These are phyloP conservation scores for zebrafish (Danio rerio) DNA, from an alignment of 2,113 vertebrate species.

Conservation along the genomic window DNA sequence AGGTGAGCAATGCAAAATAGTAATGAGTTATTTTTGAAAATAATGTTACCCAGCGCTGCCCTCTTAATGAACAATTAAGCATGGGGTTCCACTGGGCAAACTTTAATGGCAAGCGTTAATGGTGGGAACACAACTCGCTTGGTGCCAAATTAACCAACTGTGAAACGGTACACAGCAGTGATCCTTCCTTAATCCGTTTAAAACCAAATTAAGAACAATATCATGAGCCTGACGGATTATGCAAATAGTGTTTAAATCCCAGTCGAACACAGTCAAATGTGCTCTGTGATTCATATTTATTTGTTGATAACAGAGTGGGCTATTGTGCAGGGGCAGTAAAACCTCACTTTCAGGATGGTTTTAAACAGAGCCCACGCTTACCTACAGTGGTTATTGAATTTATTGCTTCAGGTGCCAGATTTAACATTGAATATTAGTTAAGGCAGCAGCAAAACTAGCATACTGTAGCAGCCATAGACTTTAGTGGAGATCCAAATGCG, in stretches of 20 bases:
- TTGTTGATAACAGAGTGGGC: background rate
- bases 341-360: background rate
- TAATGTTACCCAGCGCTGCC: background rate
- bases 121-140: background rate
- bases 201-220: slow-evolving; percentile 45
- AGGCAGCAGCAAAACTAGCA: too few relatives aligned
- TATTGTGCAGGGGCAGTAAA: background rate
- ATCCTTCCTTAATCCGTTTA: slow-evolving; percentile 39
- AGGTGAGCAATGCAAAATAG: background rate
- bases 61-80: slow-evolving; percentile 36
- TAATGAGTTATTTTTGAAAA: background rate
- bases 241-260: slow-evolving; percentile 30
- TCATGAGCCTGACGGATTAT: slow-evolving; percentile 31
- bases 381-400: background rate
- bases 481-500: too few relatives aligned
- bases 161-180: slow-evolving; percentile 32
- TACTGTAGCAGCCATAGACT: too few relatives aligned
- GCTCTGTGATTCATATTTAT: slow-evolving; percentile 13
- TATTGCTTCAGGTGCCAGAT: background rate
- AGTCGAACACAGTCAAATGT: slow-evolving; percentile 24
- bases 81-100: slow-evolving; percentile 17
- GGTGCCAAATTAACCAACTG: slow-evolving; percentile 33
- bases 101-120: background rate
- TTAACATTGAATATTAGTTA: background rate
- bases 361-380: background rate